Evolutionary conservation across 2,113 vertebrate genomes (phyloP).

Genomic region (Thunnus maccoyii): DNA sequence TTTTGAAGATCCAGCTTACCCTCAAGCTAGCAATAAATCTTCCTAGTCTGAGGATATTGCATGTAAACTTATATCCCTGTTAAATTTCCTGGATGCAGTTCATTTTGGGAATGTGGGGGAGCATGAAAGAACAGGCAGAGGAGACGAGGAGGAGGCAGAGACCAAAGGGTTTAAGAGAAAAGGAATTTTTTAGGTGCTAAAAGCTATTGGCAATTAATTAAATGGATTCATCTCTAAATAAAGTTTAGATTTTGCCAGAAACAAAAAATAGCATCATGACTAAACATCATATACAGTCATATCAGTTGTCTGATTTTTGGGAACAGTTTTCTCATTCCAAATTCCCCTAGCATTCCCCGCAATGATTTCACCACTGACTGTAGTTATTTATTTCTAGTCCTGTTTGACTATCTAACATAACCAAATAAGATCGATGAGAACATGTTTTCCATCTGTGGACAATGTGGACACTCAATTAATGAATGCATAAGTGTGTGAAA

Average conservation of each 20-base stretch:
- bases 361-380: constrained; percentile 44
- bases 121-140: constrained; percentile 57
- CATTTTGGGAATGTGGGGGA: constrained; percentile 40
- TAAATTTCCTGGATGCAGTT: constrained; percentile 48
- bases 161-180: constrained; percentile 9
- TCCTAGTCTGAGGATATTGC: constrained; percentile 48
- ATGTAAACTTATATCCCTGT: constrained; percentile 55
- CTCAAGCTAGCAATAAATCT: constrained; percentile 67
- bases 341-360: constrained; percentile 74
- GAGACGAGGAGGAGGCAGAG: constrained; percentile 16
- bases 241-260: neutral
- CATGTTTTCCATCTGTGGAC: constrained; percentile 62
- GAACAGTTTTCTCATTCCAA: constrained; percentile 60
- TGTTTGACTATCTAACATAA: constrained; percentile 56
- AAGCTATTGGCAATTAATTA: neutral
- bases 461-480: constrained; percentile 53
- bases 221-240: neutral
- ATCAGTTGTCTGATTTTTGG: constrained; percentile 29
- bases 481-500: constrained; percentile 38
- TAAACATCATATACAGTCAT: neutral
- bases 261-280: constrained; percentile 21
- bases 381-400: constrained; percentile 45
- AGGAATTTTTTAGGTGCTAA: neutral
- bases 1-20: constrained; percentile 52
- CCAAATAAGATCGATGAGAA: constrained; percentile 57